A percentile compares a stretch with the other conserved stretches of the same genome.
These are phyloP conservation scores for Florisuga fusca DNA, from an alignment of 2,797 vertebrate genomes.

Conservation along the genomic window DNA sequence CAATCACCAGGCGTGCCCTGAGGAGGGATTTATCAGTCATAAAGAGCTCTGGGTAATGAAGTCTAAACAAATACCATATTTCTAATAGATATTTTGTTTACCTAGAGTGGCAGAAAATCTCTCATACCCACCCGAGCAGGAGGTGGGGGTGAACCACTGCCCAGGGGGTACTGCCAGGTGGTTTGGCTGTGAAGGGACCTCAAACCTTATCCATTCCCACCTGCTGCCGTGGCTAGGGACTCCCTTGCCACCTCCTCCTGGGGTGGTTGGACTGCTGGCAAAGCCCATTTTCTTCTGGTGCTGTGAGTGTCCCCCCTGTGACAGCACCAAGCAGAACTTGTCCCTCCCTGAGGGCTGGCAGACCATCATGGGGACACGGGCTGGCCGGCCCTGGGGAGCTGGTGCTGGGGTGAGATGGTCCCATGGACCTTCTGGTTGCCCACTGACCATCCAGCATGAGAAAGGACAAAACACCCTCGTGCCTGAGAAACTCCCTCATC, in stretches of 20 bases:
- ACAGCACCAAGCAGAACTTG: neutral
- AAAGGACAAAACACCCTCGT: neutral
- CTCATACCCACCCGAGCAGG: accelerated
- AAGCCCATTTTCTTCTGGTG: neutral
- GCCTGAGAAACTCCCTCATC: neutral
- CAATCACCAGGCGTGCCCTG: accelerated
- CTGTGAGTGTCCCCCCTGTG: neutral
- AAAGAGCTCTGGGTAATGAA: neutral
- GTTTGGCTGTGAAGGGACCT: too few relatives aligned
- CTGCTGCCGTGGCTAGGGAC: too few relatives aligned
- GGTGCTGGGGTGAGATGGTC: accelerated
- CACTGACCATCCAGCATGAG: neutral
- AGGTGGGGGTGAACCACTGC: accelerated
- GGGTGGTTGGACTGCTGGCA: neutral
- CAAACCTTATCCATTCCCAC: too few relatives aligned
- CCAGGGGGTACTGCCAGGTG: accelerated
- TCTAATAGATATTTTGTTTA: neutral
- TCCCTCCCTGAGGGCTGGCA: neutral
- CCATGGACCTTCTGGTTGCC: neutral
- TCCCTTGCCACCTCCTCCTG: neutral
- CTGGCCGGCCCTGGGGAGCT: accelerated
- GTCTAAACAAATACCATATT: neutral
- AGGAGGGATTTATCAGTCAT: neutral
- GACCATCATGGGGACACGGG: neutral
- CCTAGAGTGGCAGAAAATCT: neutral